Conservation (phyloP, 2,113 vertebrate species). For the Shinisaurus crocodilurus region DNA sequence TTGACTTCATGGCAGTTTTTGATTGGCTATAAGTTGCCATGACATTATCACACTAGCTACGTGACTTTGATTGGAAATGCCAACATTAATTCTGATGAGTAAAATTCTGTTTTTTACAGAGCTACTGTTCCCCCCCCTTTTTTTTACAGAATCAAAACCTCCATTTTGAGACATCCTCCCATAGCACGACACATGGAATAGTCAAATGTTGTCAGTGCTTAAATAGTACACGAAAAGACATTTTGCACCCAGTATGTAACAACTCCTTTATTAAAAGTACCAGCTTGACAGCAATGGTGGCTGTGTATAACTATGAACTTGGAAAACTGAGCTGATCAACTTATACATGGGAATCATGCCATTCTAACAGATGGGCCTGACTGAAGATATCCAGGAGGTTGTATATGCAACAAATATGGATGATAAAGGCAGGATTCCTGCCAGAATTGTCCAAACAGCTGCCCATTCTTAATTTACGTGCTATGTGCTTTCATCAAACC, state of each 20-base stretch:
- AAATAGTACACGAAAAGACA: conserved; percentile 43
- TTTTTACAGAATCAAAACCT: conserved; percentile 27
- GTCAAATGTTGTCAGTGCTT: neutral
- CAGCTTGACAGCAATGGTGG: neutral
- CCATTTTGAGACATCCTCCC: neutral
- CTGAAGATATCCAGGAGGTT: conserved; percentile 32
- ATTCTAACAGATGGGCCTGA: conserved; percentile 50
- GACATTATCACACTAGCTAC: neutral
- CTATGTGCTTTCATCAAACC: neutral
- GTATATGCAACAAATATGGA: conserved; percentile 33
- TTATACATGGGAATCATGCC: conserved; percentile 15
- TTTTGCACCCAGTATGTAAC: neutral
- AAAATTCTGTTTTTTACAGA: neutral
- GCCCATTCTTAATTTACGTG: conserved; percentile 40
- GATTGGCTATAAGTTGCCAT: neutral
- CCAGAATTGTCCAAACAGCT: conserved; percentile 54
- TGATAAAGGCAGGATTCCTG: conserved; percentile 27
- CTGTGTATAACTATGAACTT: neutral
- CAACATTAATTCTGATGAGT: neutral
- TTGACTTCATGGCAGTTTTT: neutral
- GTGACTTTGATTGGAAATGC: neutral
- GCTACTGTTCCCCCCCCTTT: no score
- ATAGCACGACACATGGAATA: neutral
- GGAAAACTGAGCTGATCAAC: neutral
- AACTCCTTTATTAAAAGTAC: rapidly evolving